These are phyloP conservation scores for Fregetta grallaria DNA, from an alignment of 2,113 vertebrate genomes.

Conservation along the genomic window DNA sequence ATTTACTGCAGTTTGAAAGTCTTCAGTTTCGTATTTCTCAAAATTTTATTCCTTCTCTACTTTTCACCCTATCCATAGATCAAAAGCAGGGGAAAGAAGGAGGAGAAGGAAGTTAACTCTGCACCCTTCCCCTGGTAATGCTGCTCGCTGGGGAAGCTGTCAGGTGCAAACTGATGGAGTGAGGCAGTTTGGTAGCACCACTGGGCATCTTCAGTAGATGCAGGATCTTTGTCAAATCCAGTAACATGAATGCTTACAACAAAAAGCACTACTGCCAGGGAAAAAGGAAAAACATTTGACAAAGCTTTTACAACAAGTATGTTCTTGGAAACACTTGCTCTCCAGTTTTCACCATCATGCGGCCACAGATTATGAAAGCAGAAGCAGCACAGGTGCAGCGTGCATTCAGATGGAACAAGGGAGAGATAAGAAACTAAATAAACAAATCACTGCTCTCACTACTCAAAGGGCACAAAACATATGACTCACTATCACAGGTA, in stretches of 20 bases:
- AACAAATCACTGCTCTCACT: background rate
- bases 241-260: background rate
- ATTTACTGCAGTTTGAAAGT: background rate
- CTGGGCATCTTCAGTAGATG: background rate
- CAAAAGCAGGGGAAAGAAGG: background rate
- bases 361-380: background rate
- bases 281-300: background rate
- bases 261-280: background rate
- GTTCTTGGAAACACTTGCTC: background rate
- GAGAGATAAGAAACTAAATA: background rate
- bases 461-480: background rate
- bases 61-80: background rate
- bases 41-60: background rate
- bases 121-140: background rate
- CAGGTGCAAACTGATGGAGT: background rate
- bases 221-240: background rate
- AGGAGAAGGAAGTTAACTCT: background rate
- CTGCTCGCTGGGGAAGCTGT: background rate
- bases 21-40: fast-evolving
- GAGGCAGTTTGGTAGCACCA: background rate
- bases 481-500: background rate
- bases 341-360: background rate
- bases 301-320: background rate
- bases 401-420: background rate
- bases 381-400: background rate